phyloP scores from a whole-genome alignment of 2,113 vertebrate species.

The Xerus inauris region DNA sequence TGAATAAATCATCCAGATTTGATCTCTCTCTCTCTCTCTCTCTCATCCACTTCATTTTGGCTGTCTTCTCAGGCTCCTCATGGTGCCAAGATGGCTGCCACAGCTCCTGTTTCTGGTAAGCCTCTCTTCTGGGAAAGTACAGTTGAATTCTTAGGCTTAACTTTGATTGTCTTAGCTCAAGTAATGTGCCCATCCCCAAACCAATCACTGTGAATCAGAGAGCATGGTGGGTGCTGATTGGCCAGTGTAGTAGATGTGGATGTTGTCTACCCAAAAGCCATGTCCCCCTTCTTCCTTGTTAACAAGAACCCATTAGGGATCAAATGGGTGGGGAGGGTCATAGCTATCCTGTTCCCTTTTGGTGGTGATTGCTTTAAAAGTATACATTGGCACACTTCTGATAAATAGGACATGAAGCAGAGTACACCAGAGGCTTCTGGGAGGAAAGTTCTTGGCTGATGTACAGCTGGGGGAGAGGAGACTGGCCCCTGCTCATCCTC shows the following conservation, averaged over 20 bases:
- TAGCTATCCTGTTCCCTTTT: background rate
- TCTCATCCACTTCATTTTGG: no score
- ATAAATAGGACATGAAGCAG: background rate
- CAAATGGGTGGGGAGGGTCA: background rate
- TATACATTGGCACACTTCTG: background rate
- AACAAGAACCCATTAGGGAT: background rate
- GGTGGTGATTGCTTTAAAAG: background rate
- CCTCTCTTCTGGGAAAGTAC: background rate
- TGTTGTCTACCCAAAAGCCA: background rate
- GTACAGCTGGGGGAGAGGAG: rapidly evolving
- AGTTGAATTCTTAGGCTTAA: background rate
- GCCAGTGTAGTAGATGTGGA: background rate
- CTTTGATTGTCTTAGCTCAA: background rate
- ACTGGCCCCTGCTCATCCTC: background rate
- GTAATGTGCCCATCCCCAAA: background rate
- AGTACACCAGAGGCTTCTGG: background rate
- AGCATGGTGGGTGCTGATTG: background rate
- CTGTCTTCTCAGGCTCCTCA: no score
- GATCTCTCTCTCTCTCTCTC: background rate
- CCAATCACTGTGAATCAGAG: background rate
- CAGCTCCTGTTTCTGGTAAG: background rate
- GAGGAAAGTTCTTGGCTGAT: background rate
- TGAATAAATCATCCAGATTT: background rate
- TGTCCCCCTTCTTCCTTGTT: background rate
- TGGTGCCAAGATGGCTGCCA: background rate